These are phyloP conservation scores for Limonius californicus DNA, from an alignment of 1,140 invertebrate genomes.

Conservation along the genomic window DNA sequence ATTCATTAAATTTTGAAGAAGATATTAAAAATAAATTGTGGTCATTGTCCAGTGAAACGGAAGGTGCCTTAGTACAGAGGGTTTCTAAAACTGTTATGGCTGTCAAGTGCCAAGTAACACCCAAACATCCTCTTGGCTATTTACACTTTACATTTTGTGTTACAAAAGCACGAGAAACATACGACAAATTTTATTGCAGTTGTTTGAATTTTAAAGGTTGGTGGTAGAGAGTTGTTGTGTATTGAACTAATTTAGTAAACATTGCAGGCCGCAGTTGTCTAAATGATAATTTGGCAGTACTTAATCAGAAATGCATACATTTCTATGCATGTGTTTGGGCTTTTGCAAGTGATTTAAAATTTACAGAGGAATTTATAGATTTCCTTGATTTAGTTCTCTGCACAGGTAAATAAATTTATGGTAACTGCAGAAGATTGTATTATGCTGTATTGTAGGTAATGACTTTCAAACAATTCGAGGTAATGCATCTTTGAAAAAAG, in stretches of 20 bases:
- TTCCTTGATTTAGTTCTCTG: neutral
- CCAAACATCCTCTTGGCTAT: constrained; percentile 70
- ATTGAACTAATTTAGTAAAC: too few species aligned
- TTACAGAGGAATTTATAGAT: constrained; percentile 63
- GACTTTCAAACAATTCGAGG: too few species aligned
- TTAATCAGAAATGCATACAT: constrained; percentile 52
- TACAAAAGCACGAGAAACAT: constrained; percentile 53
- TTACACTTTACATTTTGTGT: constrained; percentile 68
- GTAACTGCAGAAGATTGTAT: too few species aligned
- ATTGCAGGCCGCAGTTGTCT: neutral
- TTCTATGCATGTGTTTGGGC: constrained; percentile 76
- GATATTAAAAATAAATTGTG: constrained; percentile 67
- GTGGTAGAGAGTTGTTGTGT: too few species aligned
- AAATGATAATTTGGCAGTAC: constrained; percentile 23
- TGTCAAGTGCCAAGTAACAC: constrained; percentile 67
- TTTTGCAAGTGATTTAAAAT: constrained; percentile 68
- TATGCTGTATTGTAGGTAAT: too few species aligned
- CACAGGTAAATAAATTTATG: too few species aligned
- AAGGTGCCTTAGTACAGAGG: constrained; percentile 69
- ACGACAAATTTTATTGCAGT: constrained; percentile 62
- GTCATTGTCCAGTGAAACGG: constrained; percentile 59
- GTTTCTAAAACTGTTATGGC: constrained; percentile 75
- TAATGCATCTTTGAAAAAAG: too few species aligned
- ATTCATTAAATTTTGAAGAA: constrained; percentile 59
- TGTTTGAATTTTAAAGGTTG: constrained; percentile 62